These are phyloP conservation scores for Catharus bicknelli DNA, from an alignment of 2,113 vertebrate species.

Conservation along the genomic window DNA sequence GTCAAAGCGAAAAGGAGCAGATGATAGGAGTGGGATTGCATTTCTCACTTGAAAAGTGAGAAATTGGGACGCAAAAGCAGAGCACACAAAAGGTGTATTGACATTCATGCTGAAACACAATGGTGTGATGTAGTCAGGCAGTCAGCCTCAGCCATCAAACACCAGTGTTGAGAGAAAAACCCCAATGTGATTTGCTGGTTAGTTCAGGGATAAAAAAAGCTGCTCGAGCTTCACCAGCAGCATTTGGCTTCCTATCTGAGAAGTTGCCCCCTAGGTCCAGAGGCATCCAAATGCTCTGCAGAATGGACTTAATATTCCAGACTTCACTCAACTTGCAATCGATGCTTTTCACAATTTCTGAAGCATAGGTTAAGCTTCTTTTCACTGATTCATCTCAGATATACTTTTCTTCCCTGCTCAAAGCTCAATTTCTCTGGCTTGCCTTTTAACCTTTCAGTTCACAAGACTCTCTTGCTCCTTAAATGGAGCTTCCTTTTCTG, in stretches of 20 bases:
- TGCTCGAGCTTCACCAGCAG: not conserved
- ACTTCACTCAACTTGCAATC: not conserved
- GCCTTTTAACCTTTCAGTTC: not conserved
- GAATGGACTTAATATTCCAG: not conserved
- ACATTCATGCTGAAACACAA: not conserved
- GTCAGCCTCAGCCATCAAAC: not conserved
- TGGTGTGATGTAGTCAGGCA: not conserved
- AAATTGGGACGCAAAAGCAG: not conserved
- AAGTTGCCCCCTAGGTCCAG: not conserved
- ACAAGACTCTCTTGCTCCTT: not conserved
- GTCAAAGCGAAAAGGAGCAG: not conserved
- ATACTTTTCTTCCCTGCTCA: not conserved
- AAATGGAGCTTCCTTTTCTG: not conserved
- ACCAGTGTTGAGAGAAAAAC: fast-evolving
- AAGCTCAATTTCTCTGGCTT: not conserved
- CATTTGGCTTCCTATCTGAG: not conserved
- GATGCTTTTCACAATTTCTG: not conserved
- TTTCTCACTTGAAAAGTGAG: not conserved
- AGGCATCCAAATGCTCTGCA: not conserved
- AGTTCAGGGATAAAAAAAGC: not conserved
- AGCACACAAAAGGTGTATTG: not conserved
- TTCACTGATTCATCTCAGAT: not conserved
- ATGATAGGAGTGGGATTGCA: fast-evolving
- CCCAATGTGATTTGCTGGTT: not conserved
- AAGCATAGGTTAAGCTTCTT: not conserved